Evolutionary conservation across 2,797 vertebrate species (phyloP).

Genomic region (Zalophus californianus): DNA sequence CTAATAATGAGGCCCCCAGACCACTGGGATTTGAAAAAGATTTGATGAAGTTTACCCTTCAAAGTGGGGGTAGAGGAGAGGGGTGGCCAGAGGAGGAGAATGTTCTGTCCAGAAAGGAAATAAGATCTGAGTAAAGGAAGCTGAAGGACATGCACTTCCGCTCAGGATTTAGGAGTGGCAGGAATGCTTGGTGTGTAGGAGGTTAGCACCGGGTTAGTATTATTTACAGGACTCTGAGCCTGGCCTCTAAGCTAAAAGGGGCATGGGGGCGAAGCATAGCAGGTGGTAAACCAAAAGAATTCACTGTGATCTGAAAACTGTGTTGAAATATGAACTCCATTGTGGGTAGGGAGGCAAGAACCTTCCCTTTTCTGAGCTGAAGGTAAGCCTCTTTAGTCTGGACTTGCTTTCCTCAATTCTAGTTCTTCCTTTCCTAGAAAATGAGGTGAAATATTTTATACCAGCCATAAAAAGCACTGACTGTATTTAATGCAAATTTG

Average conservation of each 20-base stretch:
- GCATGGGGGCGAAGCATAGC: background rate
- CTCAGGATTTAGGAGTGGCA: background rate
- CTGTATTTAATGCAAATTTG: background rate
- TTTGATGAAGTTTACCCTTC: background rate
- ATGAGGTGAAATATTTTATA: background rate
- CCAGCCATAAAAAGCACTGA: background rate
- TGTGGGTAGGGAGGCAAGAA: background rate
- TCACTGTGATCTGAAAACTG: constrained; percentile 33
- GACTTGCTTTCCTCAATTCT: background rate
- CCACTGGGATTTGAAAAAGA: background rate
- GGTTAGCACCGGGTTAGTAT: background rate
- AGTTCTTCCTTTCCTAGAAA: background rate
- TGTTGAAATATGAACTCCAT: background rate
- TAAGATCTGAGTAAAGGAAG: background rate
- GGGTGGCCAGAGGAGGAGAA: background rate
- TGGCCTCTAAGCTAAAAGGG: constrained; percentile 9
- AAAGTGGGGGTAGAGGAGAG: background rate
- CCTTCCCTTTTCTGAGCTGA: background rate
- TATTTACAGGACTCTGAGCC: constrained; percentile 12
- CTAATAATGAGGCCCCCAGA: background rate
- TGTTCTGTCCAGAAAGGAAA: background rate
- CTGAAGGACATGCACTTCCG: background rate
- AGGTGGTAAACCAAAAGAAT: constrained; percentile 49
- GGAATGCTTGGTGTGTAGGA: background rate
- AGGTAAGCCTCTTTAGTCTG: background rate